Percentiles rank a stretch among this genome's conserved stretches.
Conservation (phyloP, 1,140 invertebrate species). For the Cylas formicarius region DNA sequence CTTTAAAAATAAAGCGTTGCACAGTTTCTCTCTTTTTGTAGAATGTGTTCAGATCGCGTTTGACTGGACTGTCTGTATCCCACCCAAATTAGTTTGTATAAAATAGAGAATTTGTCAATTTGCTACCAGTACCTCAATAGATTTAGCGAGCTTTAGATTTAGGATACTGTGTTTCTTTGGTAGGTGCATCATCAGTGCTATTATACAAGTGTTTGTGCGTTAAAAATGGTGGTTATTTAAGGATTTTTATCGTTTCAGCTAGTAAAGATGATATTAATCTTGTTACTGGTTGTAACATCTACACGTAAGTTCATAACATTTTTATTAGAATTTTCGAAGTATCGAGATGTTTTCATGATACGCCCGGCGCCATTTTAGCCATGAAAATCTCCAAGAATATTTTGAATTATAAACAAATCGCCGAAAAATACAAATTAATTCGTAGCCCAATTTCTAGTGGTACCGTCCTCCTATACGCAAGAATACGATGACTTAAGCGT, state of each 20-base stretch:
- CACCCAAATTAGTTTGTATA: constrained; percentile 16
- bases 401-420: constrained; percentile 1
- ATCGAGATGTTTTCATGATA: constrained; percentile 21
- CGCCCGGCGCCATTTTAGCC: constrained; percentile 1
- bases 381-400: constrained; percentile 10
- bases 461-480: constrained; percentile 10
- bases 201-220: constrained; percentile 10
- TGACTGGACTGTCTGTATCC: constrained; percentile 12
- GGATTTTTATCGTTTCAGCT: constrained; percentile 18
- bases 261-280: constrained; percentile 15
- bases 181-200: constrained; percentile 18
- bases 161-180: constrained; percentile 25
- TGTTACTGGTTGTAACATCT: constrained; percentile 11
- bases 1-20: constrained; percentile 21
- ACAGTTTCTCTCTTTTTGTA: constrained; percentile 31
- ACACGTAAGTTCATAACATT: constrained; percentile 14
- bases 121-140: constrained; percentile 18
- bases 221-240: background rate
- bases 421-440: background rate
- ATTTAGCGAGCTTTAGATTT: constrained; percentile 9
- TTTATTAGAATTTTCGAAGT: background rate
- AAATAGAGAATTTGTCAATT: constrained; percentile 20
- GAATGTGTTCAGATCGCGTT: constrained; percentile 19
- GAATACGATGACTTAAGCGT: constrained; percentile 28
- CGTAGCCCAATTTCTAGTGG: constrained; percentile 9